Evolutionary conservation across 1,140 invertebrate species (phyloP).

Genomic region (Neodiprion pinetum): DNA sequence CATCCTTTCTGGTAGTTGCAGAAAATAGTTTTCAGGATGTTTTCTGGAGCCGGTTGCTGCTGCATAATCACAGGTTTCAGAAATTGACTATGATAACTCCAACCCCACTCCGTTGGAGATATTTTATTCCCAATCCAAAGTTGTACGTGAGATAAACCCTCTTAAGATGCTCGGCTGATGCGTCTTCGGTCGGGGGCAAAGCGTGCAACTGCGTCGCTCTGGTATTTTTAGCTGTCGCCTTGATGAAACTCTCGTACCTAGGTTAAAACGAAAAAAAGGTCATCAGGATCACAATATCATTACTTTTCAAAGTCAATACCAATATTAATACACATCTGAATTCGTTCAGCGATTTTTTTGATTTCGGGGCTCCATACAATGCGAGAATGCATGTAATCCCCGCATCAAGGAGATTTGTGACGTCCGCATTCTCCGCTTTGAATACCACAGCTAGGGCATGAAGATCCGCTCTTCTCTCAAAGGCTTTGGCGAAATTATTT

Average conservation of each 20-base stretch:
- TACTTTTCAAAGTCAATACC: neutral
- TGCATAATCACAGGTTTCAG: conserved; percentile 31
- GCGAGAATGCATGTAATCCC: neutral
- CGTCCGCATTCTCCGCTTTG: neutral
- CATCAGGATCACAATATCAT: conserved; percentile 1
- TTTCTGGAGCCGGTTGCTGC: conserved; percentile 33
- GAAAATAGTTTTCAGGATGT: conserved; percentile 38
- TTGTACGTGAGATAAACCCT: conserved; percentile 39
- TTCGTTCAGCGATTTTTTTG: neutral
- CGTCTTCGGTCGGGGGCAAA: conserved; percentile 34
- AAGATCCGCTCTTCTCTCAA: too few species aligned
- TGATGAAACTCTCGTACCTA: conserved; percentile 2
- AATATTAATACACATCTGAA: neutral
- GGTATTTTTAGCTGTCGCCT: conserved; percentile 15
- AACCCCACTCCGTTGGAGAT: conserved; percentile 35
- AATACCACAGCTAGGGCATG: too few species aligned
- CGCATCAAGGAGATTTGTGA: neutral
- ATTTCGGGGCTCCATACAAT: neutral
- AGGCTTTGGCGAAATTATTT: conserved; percentile 4
- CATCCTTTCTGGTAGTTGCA: conserved; percentile 39
- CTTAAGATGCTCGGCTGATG: conserved; percentile 35
- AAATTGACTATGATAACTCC: conserved; percentile 29
- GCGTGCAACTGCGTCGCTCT: conserved; percentile 27
- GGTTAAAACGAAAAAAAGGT: neutral
- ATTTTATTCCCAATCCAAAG: conserved; percentile 32